These are phyloP conservation scores for Galleria mellonella DNA, from an alignment of 1,140 invertebrate species.

Conservation along the genomic window DNA sequence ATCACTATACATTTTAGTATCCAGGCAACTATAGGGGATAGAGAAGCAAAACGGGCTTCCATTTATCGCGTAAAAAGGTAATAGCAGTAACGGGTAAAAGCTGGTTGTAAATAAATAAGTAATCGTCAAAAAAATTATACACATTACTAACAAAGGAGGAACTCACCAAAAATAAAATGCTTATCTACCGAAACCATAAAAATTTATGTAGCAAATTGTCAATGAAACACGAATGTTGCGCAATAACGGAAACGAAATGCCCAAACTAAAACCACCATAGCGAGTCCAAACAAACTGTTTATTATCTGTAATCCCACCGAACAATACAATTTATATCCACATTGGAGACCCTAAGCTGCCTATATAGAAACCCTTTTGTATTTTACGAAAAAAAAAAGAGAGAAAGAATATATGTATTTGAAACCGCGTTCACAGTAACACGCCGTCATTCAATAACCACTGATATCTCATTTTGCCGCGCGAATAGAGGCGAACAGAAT, in stretches of 20 bases:
- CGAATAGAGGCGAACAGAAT: slow-evolving; percentile 45
- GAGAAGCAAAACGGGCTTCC: too few relatives aligned
- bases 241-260: background rate
- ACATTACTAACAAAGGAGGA: too few relatives aligned
- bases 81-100: too few relatives aligned
- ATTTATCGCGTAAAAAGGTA: too few relatives aligned
- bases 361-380: slow-evolving; percentile 30
- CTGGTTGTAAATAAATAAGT: too few relatives aligned
- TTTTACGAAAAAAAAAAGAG: slow-evolving; percentile 24
- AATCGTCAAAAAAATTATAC: too few relatives aligned
- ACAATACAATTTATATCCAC: slow-evolving; percentile 24
- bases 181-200: too few relatives aligned
- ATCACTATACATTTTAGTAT: too few relatives aligned
- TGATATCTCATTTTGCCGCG: slow-evolving; percentile 67
- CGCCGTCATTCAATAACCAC: slow-evolving; percentile 61
- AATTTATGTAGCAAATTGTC: too few relatives aligned
- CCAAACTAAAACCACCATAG: slow-evolving; percentile 1
- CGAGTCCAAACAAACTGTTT: slow-evolving; percentile 29
- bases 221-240: too few relatives aligned
- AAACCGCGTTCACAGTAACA: slow-evolving; percentile 37
- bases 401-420: slow-evolving; percentile 19
- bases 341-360: slow-evolving; percentile 17
- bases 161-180: too few relatives aligned
- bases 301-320: slow-evolving; percentile 34
- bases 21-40: too few relatives aligned